phyloP scores from a whole-genome alignment of 1,140 invertebrate species.

The Drosophila arawakana region DNA sequence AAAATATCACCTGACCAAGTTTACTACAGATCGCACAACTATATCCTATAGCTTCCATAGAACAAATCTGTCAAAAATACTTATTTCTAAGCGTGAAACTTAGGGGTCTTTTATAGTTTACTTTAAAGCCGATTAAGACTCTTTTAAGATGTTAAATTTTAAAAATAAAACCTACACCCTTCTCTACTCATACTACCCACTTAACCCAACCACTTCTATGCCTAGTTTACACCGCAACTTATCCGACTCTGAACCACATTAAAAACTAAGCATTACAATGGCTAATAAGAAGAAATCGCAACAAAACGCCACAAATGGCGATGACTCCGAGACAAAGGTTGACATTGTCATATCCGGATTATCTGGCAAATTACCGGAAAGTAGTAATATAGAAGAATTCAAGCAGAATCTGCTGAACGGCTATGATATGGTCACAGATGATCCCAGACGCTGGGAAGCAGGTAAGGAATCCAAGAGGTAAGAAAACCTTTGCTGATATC shows the following conservation, averaged over 20 bases:
- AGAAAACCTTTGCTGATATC: neutral
- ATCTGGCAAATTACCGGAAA: constrained; percentile 95
- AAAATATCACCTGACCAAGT: no score
- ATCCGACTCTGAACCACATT: constrained; percentile 44
- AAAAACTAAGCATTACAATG: constrained; percentile 43
- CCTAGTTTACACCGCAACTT: constrained; percentile 10
- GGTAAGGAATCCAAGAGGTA: constrained; percentile 69
- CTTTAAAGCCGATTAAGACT: no score
- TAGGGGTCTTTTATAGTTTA: no score
- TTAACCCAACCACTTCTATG: neutral
- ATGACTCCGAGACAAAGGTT: constrained; percentile 8
- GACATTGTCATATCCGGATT: constrained; percentile 95
- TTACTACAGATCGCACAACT: no score
- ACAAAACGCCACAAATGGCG: constrained; percentile 16
- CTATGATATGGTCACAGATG: constrained; percentile 94
- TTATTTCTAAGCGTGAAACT: no score
- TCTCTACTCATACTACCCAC: no score
- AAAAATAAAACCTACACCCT: no score
- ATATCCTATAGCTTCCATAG: no score
- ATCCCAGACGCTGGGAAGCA: constrained; percentile 91
- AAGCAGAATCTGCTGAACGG: constrained; percentile 93
- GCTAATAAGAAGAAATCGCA: constrained; percentile 53
- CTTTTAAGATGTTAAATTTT: no score
- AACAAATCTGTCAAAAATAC: no score
- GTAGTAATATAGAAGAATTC: constrained; percentile 94